Evolutionary conservation across 2,113 vertebrate genomes (phyloP).

Genomic region (Vidua chalybeata): DNA sequence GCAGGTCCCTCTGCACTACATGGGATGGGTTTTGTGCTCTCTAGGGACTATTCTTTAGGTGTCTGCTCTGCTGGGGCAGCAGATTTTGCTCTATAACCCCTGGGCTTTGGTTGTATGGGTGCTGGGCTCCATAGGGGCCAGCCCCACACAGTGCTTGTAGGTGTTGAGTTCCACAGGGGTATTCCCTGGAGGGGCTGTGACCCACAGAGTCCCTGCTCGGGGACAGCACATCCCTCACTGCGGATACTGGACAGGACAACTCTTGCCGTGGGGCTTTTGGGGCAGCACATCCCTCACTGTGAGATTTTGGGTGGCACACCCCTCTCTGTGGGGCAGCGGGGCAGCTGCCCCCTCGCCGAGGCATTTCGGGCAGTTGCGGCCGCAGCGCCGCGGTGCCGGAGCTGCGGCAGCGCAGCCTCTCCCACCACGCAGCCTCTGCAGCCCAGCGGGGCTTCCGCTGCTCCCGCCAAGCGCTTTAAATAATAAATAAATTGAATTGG

Average conservation of each 20-base stretch:
- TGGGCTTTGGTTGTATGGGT: fast-evolving
- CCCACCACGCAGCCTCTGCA: background rate
- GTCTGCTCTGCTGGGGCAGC: background rate
- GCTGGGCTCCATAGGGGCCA: background rate
- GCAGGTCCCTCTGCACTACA: background rate
- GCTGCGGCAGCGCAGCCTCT: background rate
- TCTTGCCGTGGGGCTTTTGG: background rate
- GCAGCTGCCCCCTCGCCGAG: background rate
- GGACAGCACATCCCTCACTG: background rate
- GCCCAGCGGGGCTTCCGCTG: background rate
- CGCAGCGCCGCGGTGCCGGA: background rate
- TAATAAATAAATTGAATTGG: fast-evolving
- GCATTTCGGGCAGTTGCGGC: background rate
- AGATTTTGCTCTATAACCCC: fast-evolving
- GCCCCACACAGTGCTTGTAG: background rate
- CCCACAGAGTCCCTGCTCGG: background rate
- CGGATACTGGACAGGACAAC: background rate
- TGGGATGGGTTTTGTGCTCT: background rate
- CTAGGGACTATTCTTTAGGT: background rate
- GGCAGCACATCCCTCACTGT: background rate
- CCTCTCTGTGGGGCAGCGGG: background rate
- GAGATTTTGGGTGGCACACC: background rate
- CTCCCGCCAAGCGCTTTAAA: background rate
- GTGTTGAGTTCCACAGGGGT: background rate
- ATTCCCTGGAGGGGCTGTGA: background rate